A percentile compares a stretch with the other conserved stretches of the same genome.
phyloP scores from a whole-genome alignment of 2,113 vertebrate species.

The Erinaceus europaeus region DNA sequence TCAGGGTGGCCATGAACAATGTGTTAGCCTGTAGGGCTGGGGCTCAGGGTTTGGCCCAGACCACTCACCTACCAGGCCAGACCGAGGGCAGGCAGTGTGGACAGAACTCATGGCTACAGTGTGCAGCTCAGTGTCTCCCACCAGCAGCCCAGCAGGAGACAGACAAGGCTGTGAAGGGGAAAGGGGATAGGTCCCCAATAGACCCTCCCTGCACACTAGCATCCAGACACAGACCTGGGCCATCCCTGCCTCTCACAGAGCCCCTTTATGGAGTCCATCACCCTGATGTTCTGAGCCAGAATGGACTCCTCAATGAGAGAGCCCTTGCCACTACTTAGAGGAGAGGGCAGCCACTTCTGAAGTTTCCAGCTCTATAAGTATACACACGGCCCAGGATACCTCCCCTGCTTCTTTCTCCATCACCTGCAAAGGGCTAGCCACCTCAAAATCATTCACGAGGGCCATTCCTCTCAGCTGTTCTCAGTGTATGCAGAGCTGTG shows the following conservation, averaged over 20 bases:
- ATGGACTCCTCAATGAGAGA: neutral
- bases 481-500: neutral
- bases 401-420: no score
- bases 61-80: neutral
- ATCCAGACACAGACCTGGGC: neutral
- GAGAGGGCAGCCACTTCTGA: neutral
- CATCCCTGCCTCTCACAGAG: neutral
- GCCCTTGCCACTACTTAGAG: neutral
- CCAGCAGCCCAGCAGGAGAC: neutral
- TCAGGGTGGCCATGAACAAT: neutral
- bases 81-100: neutral
- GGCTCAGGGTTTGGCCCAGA: neutral
- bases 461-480: neutral
- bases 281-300: neutral
- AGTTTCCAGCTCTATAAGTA: neutral
- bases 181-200: neutral
- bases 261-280: neutral
- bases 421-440: no score
- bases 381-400: fast-evolving
- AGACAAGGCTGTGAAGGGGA: neutral
- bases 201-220: neutral
- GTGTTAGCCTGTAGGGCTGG: neutral
- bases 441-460: no score
- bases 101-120: neutral
- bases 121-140: no score